These are phyloP conservation scores for Xiphydria camelus DNA, from an alignment of 2,888 invertebrate genomes.

Conservation along the genomic window DNA sequence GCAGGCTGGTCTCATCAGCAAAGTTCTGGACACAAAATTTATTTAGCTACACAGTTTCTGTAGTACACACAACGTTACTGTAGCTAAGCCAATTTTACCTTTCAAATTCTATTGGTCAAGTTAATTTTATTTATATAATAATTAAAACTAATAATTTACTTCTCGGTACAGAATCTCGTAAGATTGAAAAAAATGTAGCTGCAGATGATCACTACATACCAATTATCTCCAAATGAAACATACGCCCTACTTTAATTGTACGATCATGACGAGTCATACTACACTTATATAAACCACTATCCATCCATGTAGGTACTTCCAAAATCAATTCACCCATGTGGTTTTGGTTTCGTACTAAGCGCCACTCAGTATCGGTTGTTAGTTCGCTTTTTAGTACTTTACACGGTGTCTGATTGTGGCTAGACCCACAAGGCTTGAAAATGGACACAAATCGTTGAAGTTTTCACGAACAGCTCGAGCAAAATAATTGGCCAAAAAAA, in stretches of 20 bases:
- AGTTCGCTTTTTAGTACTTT: constrained; percentile 11
- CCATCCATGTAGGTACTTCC: constrained; percentile 2
- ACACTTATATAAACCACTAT: constrained; percentile 15
- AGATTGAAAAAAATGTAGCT: neutral
- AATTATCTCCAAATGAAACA: constrained; percentile 15
- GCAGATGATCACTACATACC: constrained; percentile 2
- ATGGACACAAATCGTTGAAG: neutral
- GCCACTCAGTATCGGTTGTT: constrained; percentile 14
- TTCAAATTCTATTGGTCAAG: no score
- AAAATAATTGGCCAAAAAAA: neutral
- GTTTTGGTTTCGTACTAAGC: constrained; percentile 12
- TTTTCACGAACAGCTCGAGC: neutral
- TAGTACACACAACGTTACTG: no score
- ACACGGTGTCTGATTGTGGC: constrained; percentile 8
- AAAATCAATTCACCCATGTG: constrained; percentile 13
- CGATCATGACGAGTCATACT: constrained; percentile 12
- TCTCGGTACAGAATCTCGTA: neutral
- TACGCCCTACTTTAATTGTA: constrained; percentile 12
- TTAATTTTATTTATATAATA: no score
- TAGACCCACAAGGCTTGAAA: constrained; percentile 10
- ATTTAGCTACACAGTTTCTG: no score
- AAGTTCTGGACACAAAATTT: no score
- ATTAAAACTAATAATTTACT: neutral
- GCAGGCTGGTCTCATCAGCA: no score
- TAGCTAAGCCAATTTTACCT: no score